phyloP scores from a whole-genome alignment of 1,140 invertebrate species.

The Condylostylus longicornis region DNA sequence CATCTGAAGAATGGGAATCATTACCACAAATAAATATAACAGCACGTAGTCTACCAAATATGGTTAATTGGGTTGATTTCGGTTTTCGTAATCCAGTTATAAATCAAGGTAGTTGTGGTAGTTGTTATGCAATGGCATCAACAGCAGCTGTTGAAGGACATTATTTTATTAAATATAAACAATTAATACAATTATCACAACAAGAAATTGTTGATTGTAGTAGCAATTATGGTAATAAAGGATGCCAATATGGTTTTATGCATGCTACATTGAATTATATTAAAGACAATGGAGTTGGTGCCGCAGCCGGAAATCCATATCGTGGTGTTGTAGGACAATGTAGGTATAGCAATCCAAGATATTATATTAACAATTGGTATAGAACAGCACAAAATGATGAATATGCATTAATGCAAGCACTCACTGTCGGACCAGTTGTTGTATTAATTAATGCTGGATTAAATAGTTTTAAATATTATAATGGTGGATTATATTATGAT shows the following conservation, averaged over 20 bases:
- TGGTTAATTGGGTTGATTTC: too few species aligned
- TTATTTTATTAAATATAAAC: conserved; percentile 39
- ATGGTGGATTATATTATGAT: conserved; percentile 45
- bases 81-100: too few species aligned
- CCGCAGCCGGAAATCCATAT: conserved; percentile 60
- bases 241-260: conserved; percentile 73
- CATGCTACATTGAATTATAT: conserved; percentile 59
- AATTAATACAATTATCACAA: conserved; percentile 66
- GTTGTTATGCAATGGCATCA: conserved; percentile 43
- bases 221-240: conserved; percentile 56
- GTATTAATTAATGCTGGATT: conserved; percentile 52
- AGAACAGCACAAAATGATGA: conserved; percentile 44
- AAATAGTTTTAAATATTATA: conserved; percentile 64
- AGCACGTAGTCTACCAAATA: too few species aligned
- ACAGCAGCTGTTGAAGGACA: conserved; percentile 59
- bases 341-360: background rate
- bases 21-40: too few species aligned
- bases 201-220: conserved; percentile 86
- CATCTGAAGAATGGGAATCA: too few species aligned
- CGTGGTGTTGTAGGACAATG: conserved; percentile 37
- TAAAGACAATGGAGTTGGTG: conserved; percentile 61
- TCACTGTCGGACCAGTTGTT: conserved; percentile 53
- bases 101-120: conserved; percentile 41
- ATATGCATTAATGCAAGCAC: conserved; percentile 44
- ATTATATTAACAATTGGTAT: too few species aligned